Evolutionary conservation across 2,113 vertebrate genomes (phyloP).

Genomic region (Antechinus stuartii): DNA sequence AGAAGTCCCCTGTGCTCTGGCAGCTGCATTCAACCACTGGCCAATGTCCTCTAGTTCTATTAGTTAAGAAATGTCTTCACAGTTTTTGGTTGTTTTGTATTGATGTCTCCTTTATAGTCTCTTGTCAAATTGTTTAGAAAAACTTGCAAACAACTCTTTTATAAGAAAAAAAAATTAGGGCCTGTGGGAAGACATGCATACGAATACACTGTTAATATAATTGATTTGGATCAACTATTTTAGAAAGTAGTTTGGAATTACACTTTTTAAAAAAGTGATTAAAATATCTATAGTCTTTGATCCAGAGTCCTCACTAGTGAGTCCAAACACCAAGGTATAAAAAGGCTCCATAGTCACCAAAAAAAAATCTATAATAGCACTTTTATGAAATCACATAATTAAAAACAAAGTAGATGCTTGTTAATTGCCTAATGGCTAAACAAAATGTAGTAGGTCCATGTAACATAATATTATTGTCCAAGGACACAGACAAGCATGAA

Average conservation of each 20-base stretch:
- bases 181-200: background rate
- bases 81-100: background rate
- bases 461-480: background rate
- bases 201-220: background rate
- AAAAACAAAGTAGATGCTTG: background rate
- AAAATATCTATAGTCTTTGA: background rate
- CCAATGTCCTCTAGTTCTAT: background rate
- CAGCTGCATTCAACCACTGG: background rate
- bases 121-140: background rate
- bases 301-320: background rate
- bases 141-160: background rate
- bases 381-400: background rate
- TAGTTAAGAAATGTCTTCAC: background rate
- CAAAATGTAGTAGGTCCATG: background rate
- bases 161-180: background rate
- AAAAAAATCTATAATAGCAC: background rate
- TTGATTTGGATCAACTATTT: background rate
- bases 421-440: background rate
- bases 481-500: background rate
- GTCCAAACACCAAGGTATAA: background rate
- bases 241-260: background rate
- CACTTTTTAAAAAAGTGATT: background rate
- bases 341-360: background rate
- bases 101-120: background rate
- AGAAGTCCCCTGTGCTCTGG: background rate